Conservation (phyloP, 2,797 vertebrate genomes). For the Podarcis siculus region DNA sequence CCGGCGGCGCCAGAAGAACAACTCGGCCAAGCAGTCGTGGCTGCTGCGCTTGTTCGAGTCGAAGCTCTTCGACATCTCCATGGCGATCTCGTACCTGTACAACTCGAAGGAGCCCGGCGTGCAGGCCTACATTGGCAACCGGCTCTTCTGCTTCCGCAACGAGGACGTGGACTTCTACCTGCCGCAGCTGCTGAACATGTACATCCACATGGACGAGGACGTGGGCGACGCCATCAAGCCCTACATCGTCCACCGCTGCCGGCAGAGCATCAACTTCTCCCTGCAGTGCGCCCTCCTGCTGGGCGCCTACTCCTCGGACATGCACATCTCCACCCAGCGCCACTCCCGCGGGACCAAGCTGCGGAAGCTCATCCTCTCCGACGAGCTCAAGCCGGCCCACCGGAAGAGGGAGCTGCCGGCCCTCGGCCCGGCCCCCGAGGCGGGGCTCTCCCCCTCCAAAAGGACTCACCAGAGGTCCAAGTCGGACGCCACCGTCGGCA, state of each 20-base stretch:
- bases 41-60: constrained; percentile 95
- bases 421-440: constrained; percentile 75
- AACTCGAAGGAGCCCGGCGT: constrained; percentile 97
- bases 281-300: constrained; percentile 93
- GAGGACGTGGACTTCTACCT: constrained; percentile 96
- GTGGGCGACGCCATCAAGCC: constrained; percentile 97
- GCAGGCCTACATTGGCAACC: constrained; percentile 96
- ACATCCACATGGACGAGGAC: constrained; percentile 98
- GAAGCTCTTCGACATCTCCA: constrained; percentile 96
- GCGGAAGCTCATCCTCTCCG: constrained; percentile 92
- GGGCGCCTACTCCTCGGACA: constrained; percentile 94
- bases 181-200: constrained; percentile 98
- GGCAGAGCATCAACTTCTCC: constrained; percentile 94
- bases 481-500: constrained; percentile 91
- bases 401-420: constrained; percentile 78
- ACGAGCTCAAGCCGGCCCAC: constrained; percentile 90
- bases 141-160: constrained; percentile 91
- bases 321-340: constrained; percentile 97
- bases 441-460: constrained; percentile 89
- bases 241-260: constrained; percentile 95
- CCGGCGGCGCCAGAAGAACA: constrained; percentile 85
- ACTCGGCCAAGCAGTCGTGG: constrained; percentile 94
- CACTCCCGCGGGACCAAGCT: constrained; percentile 95
- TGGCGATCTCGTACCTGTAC: constrained; percentile 98
- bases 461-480: constrained; percentile 97